phyloP scores from a whole-genome alignment of 1,140 invertebrate genomes.

The Papilio xuthus region DNA sequence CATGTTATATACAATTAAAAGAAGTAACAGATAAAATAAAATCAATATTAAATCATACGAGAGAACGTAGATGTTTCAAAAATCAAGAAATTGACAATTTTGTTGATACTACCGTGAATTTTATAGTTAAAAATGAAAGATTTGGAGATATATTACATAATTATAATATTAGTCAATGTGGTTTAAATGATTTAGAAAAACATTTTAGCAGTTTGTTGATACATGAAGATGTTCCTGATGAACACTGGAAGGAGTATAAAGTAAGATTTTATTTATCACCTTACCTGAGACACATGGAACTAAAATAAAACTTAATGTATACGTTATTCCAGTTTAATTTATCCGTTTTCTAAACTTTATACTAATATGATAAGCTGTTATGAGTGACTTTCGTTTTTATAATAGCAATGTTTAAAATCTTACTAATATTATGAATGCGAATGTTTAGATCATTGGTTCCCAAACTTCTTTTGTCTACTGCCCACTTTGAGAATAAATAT shows the following conservation, averaged over 20 bases:
- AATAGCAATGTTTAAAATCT: too few relatives aligned
- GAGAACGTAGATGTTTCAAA: conserved; percentile 3
- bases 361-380: too few relatives aligned
- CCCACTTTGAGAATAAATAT: too few relatives aligned
- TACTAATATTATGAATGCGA: too few relatives aligned
- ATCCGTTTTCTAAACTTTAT: too few relatives aligned
- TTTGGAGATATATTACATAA: conserved; percentile 51
- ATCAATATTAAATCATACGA: conserved; percentile 43
- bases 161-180: conserved; percentile 56
- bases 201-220: conserved; percentile 55
- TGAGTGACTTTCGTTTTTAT: too few relatives aligned
- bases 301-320: too few relatives aligned
- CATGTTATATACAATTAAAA: background rate
- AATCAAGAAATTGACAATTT: conserved; percentile 44
- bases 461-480: too few relatives aligned
- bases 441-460: too few relatives aligned
- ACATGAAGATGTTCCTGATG: conserved; percentile 50
- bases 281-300: too few relatives aligned
- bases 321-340: too few relatives aligned
- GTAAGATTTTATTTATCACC: too few relatives aligned
- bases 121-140: conserved; percentile 51
- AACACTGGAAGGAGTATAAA: conserved; percentile 67
- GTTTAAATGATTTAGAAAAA: conserved; percentile 41
- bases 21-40: conserved; percentile 36
- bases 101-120: conserved; percentile 46